phyloP scores from a whole-genome alignment of 2,113 vertebrate genomes.

The Mesembrinibis cayennensis region DNA sequence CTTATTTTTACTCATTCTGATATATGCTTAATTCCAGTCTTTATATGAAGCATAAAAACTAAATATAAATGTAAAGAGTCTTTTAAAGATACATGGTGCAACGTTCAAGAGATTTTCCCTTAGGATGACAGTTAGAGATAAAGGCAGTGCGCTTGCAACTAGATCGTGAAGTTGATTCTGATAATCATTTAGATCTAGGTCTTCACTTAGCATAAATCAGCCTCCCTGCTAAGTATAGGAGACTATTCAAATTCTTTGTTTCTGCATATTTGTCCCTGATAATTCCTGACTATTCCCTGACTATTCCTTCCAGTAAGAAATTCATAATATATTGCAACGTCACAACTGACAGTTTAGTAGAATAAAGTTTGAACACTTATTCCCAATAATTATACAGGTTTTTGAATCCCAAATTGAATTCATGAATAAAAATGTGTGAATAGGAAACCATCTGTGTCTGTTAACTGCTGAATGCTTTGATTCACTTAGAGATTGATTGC shows the following conservation, averaged over 20 bases:
- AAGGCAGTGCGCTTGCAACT: not conserved
- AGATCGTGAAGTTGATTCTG: not conserved
- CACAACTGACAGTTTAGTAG: not conserved
- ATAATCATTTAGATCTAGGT: not conserved
- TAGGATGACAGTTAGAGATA: not conserved
- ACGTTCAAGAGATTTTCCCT: not conserved
- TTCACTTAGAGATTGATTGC: conserved; percentile 12
- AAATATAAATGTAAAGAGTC: not conserved
- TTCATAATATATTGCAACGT: not conserved
- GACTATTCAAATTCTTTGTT: not conserved
- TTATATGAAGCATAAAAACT: not conserved
- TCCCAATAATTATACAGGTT: not conserved
- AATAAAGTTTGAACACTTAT: not conserved
- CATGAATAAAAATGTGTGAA: not conserved
- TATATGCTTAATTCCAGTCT: not conserved
- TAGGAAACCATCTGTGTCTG: conserved; percentile 1
- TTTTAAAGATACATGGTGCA: not conserved
- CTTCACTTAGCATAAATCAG: not conserved
- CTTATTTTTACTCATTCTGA: not conserved
- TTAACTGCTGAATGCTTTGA: not conserved
- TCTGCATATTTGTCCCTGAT: not conserved
- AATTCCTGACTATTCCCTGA: too few species aligned
- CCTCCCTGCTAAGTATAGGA: not conserved
- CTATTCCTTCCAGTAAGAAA: not conserved
- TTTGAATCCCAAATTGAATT: not conserved